A percentile compares a stretch with the other conserved stretches of the same genome.
Evolutionary conservation across 2,113 vertebrate species (phyloP).

Genomic region (Malurus melanocephalus): DNA sequence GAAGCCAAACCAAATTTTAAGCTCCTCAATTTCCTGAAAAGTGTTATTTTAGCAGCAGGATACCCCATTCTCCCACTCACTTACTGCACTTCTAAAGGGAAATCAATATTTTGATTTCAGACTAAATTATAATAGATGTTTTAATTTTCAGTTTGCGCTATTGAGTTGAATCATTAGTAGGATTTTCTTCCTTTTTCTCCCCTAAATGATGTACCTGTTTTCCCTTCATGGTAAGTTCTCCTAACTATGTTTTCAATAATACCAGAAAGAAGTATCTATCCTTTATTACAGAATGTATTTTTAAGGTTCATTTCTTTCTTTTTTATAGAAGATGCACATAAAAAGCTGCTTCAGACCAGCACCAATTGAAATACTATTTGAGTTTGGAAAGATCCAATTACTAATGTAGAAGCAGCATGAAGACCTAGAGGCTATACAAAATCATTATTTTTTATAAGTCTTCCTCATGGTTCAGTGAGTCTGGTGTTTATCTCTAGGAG

Average conservation of each 20-base stretch:
- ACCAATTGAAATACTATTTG: not conserved
- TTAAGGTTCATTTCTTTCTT: not conserved
- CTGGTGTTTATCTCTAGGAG: not conserved
- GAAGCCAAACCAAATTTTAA: not conserved
- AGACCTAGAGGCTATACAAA: not conserved
- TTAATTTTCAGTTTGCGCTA: not conserved
- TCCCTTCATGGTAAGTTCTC: not conserved
- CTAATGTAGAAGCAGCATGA: not conserved
- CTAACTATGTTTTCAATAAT: not conserved
- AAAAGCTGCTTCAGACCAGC: not conserved
- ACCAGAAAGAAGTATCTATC: not conserved
- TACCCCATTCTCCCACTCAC: not conserved
- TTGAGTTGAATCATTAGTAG: not conserved
- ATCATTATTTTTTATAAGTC: not conserved
- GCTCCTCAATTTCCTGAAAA: not conserved
- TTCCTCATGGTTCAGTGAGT: not conserved
- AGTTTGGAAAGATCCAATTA: not conserved
- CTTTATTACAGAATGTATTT: not conserved
- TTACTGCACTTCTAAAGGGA: not conserved
- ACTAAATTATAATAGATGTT: not conserved
- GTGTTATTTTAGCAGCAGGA: not conserved
- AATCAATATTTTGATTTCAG: conserved; percentile 1
- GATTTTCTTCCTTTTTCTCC: not conserved
- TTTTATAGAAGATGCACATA: not conserved
- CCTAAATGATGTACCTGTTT: not conserved